A percentile compares a stretch with the other conserved stretches of the same genome.
These are phyloP conservation scores for Triplophysa tibetana DNA, from an alignment of 2,113 vertebrate genomes.

Conservation along the genomic window DNA sequence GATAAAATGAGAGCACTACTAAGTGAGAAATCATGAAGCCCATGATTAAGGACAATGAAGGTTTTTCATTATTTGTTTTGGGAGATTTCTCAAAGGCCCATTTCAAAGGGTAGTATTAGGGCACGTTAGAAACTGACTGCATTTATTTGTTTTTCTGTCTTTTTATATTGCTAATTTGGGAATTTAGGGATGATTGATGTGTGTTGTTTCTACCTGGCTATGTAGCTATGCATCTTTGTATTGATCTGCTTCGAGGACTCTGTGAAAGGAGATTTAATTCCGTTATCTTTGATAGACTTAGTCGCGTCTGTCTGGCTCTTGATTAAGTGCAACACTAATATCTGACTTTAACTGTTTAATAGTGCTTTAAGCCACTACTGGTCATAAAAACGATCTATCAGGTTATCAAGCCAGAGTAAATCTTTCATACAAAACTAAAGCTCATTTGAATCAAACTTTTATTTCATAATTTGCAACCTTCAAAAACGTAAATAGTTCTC, in stretches of 20 bases:
- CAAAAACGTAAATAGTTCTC: conserved; percentile 12
- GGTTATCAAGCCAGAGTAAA: not conserved
- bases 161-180: not conserved
- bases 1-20: conserved; percentile 32
- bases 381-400: not conserved
- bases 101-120: conserved; percentile 40
- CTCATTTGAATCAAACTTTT: conserved; percentile 20
- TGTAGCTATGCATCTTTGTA: not conserved
- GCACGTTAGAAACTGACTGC: not conserved
- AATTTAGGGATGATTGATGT: not conserved
- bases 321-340: not conserved
- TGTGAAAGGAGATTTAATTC: not conserved
- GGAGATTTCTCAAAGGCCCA: conserved; percentile 52
- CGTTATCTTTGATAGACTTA: not conserved
- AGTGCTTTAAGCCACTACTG: too few species aligned
- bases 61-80: conserved; percentile 45
- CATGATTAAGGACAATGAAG: conserved; percentile 57
- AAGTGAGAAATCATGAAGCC: conserved; percentile 62
- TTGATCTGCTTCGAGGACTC: not conserved
- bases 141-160: not conserved
- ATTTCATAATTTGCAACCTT: conserved; percentile 3
- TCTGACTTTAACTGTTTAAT: too few species aligned
- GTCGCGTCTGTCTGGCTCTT: not conserved
- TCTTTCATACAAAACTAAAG: not conserved
- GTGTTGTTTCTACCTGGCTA: too few species aligned